These are phyloP conservation scores for Lasioglossum oenotherae DNA, from an alignment of 2,888 invertebrate species.

Conservation along the genomic window DNA sequence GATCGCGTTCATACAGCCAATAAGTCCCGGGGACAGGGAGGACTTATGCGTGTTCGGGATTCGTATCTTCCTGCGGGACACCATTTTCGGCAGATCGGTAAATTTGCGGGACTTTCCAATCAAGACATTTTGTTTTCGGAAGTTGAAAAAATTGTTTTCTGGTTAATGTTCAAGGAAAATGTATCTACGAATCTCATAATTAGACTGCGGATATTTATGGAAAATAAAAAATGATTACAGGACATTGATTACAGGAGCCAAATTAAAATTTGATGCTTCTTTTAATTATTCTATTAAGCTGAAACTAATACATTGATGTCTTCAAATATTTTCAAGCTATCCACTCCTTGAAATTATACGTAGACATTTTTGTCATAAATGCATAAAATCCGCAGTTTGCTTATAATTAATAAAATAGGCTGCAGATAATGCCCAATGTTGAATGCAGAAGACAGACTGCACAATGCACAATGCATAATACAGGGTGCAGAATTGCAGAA, in stretches of 20 bases:
- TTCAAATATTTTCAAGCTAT: too few relatives aligned
- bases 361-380: too few relatives aligned
- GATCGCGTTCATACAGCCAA: constrained; percentile 52
- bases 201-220: too few relatives aligned
- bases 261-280: too few relatives aligned
- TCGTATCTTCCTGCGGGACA: constrained; percentile 29
- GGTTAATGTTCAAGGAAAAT: too few relatives aligned
- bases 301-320: too few relatives aligned
- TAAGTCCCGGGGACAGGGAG: constrained; percentile 29
- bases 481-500: background rate
- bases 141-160: too few relatives aligned
- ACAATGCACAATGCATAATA: background rate
- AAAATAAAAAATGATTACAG: too few relatives aligned
- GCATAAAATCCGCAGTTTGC: too few relatives aligned
- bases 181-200: background rate
- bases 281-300: too few relatives aligned
- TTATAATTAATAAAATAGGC: background rate
- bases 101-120: background rate
- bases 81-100: constrained; percentile 7
- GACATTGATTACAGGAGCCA: too few relatives aligned
- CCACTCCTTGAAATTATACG: too few relatives aligned
- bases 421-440: background rate
- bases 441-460: background rate
- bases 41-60: constrained; percentile 27
- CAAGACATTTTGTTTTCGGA: background rate